Percentiles rank a stretch among this genome's conserved stretches.
Conservation (phyloP, 2,797 vertebrate species). For the Cirrhinus mrigala region DNA sequence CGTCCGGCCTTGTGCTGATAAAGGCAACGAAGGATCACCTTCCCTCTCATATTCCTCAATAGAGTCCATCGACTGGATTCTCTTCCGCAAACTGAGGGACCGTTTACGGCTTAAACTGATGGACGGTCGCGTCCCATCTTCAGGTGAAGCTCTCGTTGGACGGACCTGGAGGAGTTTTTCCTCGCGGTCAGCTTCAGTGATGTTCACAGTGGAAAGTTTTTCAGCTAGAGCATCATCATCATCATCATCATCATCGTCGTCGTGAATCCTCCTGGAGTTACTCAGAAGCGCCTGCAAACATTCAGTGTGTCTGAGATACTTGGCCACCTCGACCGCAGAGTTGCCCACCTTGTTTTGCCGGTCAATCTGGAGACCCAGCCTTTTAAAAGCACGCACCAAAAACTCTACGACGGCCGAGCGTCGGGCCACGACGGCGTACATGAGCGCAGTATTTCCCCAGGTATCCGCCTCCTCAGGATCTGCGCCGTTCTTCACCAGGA, state of each 20-base stretch:
- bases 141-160: not conserved
- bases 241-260: not conserved
- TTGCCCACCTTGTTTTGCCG: slow-evolving; percentile 77
- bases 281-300: slow-evolving; percentile 71
- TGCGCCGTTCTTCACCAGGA: slow-evolving; percentile 74
- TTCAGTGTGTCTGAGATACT: slow-evolving; percentile 74
- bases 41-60: slow-evolving; percentile 75
- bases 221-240: slow-evolving; percentile 4
- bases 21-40: slow-evolving; percentile 41
- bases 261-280: slow-evolving; percentile 58
- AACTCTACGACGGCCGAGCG: slow-evolving; percentile 74
- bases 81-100: slow-evolving; percentile 52
- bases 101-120: slow-evolving; percentile 32
- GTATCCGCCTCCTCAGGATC: slow-evolving; percentile 75
- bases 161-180: slow-evolving; percentile 40
- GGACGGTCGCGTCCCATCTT: not conserved
- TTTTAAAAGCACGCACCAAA: slow-evolving; percentile 79
- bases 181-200: not conserved
- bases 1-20: slow-evolving; percentile 28
- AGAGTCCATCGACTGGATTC: slow-evolving; percentile 73
- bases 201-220: slow-evolving; percentile 27
- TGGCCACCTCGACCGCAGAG: slow-evolving; percentile 75
- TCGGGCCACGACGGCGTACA: slow-evolving; percentile 74
- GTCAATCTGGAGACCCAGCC: slow-evolving; percentile 77
- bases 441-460: slow-evolving; percentile 77